Evolutionary conservation across 2,797 vertebrate genomes (phyloP), one percentile per base, ranked within the genome.

Genomic region (Otolemur crassicaudatus): DNA sequence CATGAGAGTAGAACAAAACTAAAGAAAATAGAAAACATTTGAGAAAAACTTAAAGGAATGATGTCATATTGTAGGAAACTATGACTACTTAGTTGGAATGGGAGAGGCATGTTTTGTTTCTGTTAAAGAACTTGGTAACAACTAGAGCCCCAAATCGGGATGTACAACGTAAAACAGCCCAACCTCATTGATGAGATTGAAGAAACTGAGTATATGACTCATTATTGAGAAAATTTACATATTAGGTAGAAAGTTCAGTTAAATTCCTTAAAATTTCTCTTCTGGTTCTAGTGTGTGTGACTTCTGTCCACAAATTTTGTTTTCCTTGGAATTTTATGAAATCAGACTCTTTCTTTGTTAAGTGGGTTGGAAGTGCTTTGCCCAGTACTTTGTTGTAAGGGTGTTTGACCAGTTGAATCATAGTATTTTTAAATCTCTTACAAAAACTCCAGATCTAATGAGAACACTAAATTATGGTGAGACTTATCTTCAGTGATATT

Each of bases 311-410:
- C 34, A 77, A 63, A 49, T 75, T 91, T 92, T 79, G 56, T 70
- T 94, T 94, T 40, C 88, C 79, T 58, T 94, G 56, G 83, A 86
- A 88, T 94, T 95, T 93, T 95, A 53, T 92, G 34, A 92, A 90
- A 63, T 94, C 46, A 90, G 63, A 72, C 83, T 31, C 73, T 80
- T 1, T 84, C 25, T 95, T 88, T 89, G 49, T 77, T 40, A 93
- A 94, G 81, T 94, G 46, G 43, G 11, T 17, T 49, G 75, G 61
- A 75, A 93, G 25, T 87, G 46, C 93, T 90, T 82, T 91, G 13
- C 53, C 29, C 17, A 77, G 1, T 93, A 91, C 23, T 91, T 93
- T 89, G 65, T 94, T 65, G 22, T 93, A 73, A 85, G 25, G 49
- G 8, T 94, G 61, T 85, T 91, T 92, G 63, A 61, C 22, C 31